Percentiles rank a stretch among this genome's conserved stretches.
Conservation (phyloP, 2,113 vertebrate genomes). For the Ciconia stormi region DNA sequence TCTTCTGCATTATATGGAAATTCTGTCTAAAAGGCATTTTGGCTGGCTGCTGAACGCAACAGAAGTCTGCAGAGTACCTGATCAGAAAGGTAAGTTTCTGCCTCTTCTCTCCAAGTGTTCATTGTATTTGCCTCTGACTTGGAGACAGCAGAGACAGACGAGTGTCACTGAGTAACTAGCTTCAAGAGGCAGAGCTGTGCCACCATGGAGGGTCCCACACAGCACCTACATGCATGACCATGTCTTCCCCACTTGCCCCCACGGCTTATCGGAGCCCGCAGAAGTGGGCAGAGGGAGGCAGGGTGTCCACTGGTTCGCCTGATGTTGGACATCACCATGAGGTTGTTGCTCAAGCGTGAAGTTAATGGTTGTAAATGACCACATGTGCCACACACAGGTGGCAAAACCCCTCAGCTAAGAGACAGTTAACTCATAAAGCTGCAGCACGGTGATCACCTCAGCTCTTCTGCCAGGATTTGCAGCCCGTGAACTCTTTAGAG, state of each 20-base stretch:
- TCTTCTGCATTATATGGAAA: not conserved
- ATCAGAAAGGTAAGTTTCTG: not conserved
- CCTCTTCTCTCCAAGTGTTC: not conserved
- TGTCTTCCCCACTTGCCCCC: too few relatives aligned
- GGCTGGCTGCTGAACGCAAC: not conserved
- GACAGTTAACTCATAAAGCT: not conserved
- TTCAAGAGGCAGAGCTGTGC: not conserved
- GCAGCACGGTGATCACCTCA: rapidly evolving
- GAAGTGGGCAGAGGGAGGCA: not conserved
- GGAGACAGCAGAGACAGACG: not conserved
- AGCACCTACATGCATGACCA: rapidly evolving
- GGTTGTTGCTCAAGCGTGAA: rapidly evolving
- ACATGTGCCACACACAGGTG: rapidly evolving
- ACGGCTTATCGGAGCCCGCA: not conserved
- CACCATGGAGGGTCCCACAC: rapidly evolving
- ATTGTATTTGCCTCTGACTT: not conserved
- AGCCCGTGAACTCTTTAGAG: not conserved
- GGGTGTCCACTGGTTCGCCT: too few relatives aligned
- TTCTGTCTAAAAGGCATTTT: not conserved
- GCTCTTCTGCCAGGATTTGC: not conserved
- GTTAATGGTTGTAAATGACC: rapidly evolving
- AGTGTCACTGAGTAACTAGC: rapidly evolving
- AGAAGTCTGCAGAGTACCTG: not conserved
- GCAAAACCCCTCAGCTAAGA: not conserved
- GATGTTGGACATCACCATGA: not conserved